Percentiles rank a stretch among this genome's conserved stretches.
Conservation (phyloP, 2,797 vertebrate species). For the Liparis tanakae region DNA sequence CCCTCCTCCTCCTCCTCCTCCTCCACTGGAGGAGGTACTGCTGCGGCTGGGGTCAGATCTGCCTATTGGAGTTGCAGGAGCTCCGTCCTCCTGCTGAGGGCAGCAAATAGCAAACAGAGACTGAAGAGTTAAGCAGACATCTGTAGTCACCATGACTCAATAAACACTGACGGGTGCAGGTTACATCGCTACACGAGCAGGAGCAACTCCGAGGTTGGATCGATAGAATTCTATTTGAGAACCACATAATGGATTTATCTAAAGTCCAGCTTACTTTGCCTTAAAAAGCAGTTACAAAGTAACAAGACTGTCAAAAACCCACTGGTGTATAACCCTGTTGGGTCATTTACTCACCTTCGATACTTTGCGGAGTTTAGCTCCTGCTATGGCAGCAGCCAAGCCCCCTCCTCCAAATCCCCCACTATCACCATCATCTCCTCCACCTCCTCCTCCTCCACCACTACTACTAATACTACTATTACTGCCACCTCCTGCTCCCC, state of each 20-base stretch:
- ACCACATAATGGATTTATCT: not conserved
- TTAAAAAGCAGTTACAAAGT: constrained; percentile 4
- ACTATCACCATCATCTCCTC: constrained; percentile 54
- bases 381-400: constrained; percentile 88
- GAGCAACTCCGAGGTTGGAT: constrained; percentile 13
- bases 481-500: constrained; percentile 59
- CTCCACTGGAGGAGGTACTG: constrained; percentile 79
- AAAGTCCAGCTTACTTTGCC: not conserved
- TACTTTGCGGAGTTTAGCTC: constrained; percentile 90
- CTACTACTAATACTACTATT: constrained; percentile 61
- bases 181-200: not conserved
- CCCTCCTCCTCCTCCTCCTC: constrained; percentile 73
- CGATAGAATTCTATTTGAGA: constrained; percentile 4
- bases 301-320: not conserved
- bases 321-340: not conserved
- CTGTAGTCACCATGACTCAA: constrained; percentile 16
- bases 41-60: constrained; percentile 80
- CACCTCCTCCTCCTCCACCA: constrained; percentile 58
- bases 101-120: constrained; percentile 43
- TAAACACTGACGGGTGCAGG: constrained; percentile 5
- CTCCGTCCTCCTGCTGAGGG: constrained; percentile 81
- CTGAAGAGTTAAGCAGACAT: constrained; percentile 4
- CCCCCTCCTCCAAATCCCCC: constrained; percentile 74
- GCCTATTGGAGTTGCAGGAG: constrained; percentile 55
- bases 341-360: constrained; percentile 83